Evolutionary conservation across 1,140 invertebrate species (phyloP).

Genomic region (Pararge aegeria): DNA sequence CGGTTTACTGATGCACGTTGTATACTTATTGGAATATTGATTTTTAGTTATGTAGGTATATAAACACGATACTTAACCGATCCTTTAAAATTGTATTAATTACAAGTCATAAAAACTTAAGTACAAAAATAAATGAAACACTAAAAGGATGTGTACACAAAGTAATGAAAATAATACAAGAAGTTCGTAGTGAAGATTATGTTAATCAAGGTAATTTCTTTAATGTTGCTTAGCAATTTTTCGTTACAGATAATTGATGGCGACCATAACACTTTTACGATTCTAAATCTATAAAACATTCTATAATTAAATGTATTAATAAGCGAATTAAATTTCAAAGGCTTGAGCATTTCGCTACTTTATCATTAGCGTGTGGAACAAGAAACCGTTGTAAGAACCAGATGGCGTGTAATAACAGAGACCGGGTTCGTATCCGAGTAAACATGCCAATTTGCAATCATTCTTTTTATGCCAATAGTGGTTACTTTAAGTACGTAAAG

Average conservation of each 20-base stretch:
- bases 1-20: too few species aligned
- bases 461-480: conserved; percentile 41
- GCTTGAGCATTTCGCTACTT: conserved; percentile 33
- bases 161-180: too few species aligned
- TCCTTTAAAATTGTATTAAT: too few species aligned
- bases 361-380: conserved; percentile 32
- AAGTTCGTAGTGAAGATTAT: too few species aligned
- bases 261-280: conserved; percentile 1
- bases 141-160: too few species aligned
- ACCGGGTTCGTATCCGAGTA: conserved; percentile 29
- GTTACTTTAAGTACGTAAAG: conserved; percentile 8
- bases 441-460: conserved; percentile 42
- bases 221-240: too few species aligned
- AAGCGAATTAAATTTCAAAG: conserved; percentile 22
- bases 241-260: background rate
- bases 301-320: conserved; percentile 21
- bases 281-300: conserved; percentile 15
- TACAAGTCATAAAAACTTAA: too few species aligned
- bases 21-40: too few species aligned
- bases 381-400: conserved; percentile 35
- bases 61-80: too few species aligned
- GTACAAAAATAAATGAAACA: too few species aligned
- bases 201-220: too few species aligned
- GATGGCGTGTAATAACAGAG: conserved; percentile 38
- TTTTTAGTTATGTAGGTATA: too few species aligned